These are phyloP conservation scores for Turnix velox DNA, from an alignment of 2,113 vertebrate genomes.

Conservation along the genomic window DNA sequence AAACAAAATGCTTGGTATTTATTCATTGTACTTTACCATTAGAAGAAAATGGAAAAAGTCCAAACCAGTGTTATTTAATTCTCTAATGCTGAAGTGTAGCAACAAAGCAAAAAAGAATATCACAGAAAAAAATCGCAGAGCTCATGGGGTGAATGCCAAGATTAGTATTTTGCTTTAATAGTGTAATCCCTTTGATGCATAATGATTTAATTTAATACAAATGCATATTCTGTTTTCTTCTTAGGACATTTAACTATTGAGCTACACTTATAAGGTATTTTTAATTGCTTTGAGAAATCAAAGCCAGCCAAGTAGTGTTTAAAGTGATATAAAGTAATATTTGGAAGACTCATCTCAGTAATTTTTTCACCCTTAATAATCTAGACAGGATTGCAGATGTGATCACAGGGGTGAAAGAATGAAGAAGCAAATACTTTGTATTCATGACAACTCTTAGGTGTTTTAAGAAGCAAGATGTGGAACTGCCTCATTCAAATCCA, in stretches of 20 bases:
- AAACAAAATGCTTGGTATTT: not conserved
- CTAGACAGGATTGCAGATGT: not conserved
- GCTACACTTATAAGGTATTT: not conserved
- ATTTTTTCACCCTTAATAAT: not conserved
- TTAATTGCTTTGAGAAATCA: constrained; percentile 31
- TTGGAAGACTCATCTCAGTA: not conserved
- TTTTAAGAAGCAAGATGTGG: not conserved
- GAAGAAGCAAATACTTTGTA: not conserved
- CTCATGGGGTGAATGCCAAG: not conserved
- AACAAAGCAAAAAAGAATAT: not conserved
- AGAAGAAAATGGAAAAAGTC: not conserved
- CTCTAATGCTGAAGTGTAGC: not conserved
- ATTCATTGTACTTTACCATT: not conserved
- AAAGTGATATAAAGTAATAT: not conserved
- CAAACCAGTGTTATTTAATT: not conserved
- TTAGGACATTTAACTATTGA: not conserved
- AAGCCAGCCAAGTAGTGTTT: not conserved
- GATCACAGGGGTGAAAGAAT: not conserved
- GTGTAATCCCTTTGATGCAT: constrained; percentile 1
- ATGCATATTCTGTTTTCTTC: not conserved
- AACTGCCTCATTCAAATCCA: not conserved
- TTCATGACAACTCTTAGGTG: not conserved
- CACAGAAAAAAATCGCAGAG: not conserved
- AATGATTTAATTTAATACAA: constrained; percentile 20
- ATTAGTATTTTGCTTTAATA: not conserved